phyloP scores from a whole-genome alignment of 2,888 invertebrate species.

The Harmothoe impar region DNA sequence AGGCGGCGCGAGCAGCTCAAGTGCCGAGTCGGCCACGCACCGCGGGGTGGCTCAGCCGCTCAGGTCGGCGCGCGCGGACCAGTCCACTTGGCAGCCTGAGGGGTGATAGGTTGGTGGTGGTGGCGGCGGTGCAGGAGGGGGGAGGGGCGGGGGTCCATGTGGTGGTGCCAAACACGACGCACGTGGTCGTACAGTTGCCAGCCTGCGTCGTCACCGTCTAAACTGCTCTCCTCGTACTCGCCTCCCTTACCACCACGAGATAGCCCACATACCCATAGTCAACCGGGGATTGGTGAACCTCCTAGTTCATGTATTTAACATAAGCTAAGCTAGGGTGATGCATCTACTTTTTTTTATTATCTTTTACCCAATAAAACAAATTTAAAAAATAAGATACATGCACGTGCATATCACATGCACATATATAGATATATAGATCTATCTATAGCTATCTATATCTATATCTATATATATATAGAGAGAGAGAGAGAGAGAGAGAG shows the following conservation, averaged over 20 bases:
- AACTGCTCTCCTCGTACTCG: not conserved
- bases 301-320: too few relatives aligned
- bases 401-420: too few relatives aligned
- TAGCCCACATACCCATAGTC: not conserved
- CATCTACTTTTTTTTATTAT: too few relatives aligned
- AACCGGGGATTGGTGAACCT: not conserved
- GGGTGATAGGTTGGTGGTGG: not conserved
- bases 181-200: conserved; percentile 54
- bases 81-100: conserved; percentile 19
- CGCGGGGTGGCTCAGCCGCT: conserved; percentile 43
- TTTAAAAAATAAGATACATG: too few relatives aligned
- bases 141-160: conserved; percentile 30
- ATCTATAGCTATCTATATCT: too few relatives aligned
- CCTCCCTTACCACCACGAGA: not conserved
- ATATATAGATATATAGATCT: too few relatives aligned
- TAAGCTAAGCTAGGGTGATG: too few relatives aligned
- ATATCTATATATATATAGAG: too few relatives aligned
- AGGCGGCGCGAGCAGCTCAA: conserved; percentile 43
- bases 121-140: conserved; percentile 27
- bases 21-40: not conserved
- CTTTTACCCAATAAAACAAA: too few relatives aligned
- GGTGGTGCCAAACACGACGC: conserved; percentile 17
- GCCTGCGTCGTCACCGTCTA: not conserved
- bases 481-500: too few relatives aligned
- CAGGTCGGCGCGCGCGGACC: conserved; percentile 15